Evolutionary conservation across 2,797 vertebrate species (phyloP).

Genomic region (Myotis pilosus): DNA sequence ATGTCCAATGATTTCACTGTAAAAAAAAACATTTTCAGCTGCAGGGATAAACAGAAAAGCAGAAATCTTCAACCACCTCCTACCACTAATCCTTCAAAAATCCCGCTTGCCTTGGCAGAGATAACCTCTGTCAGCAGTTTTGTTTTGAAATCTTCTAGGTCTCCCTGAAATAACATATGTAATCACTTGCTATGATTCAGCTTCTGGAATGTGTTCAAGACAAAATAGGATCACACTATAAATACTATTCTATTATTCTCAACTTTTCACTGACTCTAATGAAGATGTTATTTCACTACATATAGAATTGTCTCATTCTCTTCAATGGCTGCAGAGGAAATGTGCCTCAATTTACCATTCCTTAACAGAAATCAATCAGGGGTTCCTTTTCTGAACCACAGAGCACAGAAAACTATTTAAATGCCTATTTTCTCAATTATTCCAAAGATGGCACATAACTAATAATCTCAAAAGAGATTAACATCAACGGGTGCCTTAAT

Average conservation of each 20-base stretch:
- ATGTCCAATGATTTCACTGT: not conserved
- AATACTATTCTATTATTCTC: not conserved
- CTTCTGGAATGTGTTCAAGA: not conserved
- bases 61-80: not conserved
- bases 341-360: not conserved
- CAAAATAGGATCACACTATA: not conserved
- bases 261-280: not conserved
- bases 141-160: not conserved
- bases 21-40: not conserved
- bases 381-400: not conserved
- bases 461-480: not conserved
- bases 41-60: not conserved
- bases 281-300: not conserved
- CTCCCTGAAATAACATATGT: not conserved
- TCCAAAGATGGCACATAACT: not conserved
- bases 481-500: not conserved
- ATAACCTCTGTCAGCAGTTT: not conserved
- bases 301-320: not conserved
- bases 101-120: not conserved
- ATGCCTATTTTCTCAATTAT: not conserved
- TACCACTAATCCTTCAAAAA: not conserved
- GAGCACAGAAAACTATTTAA: slow-evolving; percentile 35
- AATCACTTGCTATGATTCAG: not conserved
- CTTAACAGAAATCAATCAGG: not conserved
- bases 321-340: slow-evolving; percentile 19